Evolutionary conservation across 2,888 invertebrate genomes (phyloP), one percentile per base, ranked within the genome.

Genomic region (Yponomeuta sedellus): DNA sequence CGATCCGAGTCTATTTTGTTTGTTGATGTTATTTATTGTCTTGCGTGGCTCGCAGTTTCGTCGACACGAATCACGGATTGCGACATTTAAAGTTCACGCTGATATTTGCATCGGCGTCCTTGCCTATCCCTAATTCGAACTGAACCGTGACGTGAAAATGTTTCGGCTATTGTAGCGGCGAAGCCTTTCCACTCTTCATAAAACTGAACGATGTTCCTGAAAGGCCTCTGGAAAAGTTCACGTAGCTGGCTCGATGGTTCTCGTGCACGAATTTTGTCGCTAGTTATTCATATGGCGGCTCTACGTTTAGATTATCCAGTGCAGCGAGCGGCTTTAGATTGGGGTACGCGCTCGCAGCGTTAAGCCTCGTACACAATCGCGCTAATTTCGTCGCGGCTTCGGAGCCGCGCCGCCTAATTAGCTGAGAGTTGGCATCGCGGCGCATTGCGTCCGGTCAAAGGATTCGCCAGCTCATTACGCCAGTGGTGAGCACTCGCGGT

Each of bases 21-120:
- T 12, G 20, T 39, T 34, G 34, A 34, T 34, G 34, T 19, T 62
- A 62, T 52, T 19, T 62, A 62, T 52, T 25, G 63, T 20, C 44
- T 44, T 19, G 28, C 20, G 19, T 28, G 19, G 28, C 34, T 64
- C 28, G 34, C 25, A 56, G 25, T 56, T 64, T 64, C 39, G 28
- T 12, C 64, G 64, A 64, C 73, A 80, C 74, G 77, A 77, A 74
- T 78, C 79, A 77, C 72, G 72, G 74, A 79, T 73, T 77, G 68
- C 85, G 85, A 83, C 88, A 87, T 90, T 90, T 89, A 88, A 90
- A 90, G 88, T 85, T 87, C 87, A 88, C 71, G 73, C 71, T 86
- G 88, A 78, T 86, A 89, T 88, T 88, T 88, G 79, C 80, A 77
- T 72, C 74, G 62, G 68, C 69, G 68, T 68, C 74, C 77, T 39